Evolutionary conservation across 2,797 vertebrate species (phyloP).

Genomic region (Sebastes wilsoni): DNA sequence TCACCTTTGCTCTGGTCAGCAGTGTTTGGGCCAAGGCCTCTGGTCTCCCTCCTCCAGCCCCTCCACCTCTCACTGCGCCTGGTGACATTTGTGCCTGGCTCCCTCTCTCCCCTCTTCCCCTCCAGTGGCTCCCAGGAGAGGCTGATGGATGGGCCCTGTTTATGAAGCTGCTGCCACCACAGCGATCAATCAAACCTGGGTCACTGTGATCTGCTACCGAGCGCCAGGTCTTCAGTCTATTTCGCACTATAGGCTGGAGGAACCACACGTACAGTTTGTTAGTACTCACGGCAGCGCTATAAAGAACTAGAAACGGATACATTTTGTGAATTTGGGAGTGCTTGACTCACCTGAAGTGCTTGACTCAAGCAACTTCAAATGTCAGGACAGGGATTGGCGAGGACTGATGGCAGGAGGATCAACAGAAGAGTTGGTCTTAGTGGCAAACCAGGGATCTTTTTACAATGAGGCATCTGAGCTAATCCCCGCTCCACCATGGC

Average conservation of each 20-base stretch:
- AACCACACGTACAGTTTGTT: conserved; percentile 34
- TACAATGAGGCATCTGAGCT: neutral
- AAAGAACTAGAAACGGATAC: neutral
- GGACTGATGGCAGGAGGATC: neutral
- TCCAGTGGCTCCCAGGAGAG: conserved; percentile 72
- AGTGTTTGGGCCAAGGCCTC: conserved; percentile 56
- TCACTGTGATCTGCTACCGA: conserved; percentile 66
- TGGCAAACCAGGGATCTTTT: neutral
- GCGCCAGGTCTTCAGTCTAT: conserved; percentile 50
- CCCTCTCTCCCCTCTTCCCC: conserved; percentile 50
- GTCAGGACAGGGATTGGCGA: neutral
- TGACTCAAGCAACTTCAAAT: neutral
- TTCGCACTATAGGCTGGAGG: conserved; percentile 30
- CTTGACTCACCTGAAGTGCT: neutral
- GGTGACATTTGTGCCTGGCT: conserved; percentile 77
- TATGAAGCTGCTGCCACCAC: conserved; percentile 84
- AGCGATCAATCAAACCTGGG: conserved; percentile 82
- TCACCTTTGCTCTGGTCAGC: conserved; percentile 72
- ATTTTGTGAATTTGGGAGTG: neutral
- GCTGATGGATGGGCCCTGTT: conserved; percentile 83
- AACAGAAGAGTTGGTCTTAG: neutral
- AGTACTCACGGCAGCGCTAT: neutral
- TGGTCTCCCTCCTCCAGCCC: conserved; percentile 31
- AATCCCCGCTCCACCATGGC: neutral
- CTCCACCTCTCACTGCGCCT: conserved; percentile 41